Conservation (phyloP, 2,113 vertebrate genomes). For the Chiloscyllium plagiosum region DNA sequence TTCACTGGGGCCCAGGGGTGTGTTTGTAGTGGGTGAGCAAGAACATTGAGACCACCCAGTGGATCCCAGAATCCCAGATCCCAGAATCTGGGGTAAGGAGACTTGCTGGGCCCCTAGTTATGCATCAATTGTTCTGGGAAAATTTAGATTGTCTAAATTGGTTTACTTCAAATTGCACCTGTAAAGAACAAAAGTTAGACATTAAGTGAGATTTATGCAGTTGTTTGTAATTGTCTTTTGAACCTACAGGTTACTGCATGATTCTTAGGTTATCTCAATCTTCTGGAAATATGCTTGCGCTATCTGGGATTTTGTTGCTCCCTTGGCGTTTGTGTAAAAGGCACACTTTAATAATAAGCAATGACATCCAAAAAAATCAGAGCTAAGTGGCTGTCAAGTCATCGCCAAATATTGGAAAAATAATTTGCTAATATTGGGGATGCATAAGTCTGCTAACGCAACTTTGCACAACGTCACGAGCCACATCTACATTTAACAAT, state of each 20-base stretch:
- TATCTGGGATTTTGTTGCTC: no score
- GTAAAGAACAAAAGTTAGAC: no score
- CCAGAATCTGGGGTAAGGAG: no score
- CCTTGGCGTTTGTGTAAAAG: background rate
- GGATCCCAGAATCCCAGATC: no score
- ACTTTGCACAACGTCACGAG: background rate
- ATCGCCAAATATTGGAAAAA: background rate
- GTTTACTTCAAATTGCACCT: no score
- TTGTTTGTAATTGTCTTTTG: background rate
- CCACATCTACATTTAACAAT: background rate
- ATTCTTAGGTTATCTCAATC: background rate
- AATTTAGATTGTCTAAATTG: no score
- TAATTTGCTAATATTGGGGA: background rate
- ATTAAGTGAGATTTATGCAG: background rate
- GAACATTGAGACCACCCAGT: no score
- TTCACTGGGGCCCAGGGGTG: no score
- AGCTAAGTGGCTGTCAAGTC: background rate
- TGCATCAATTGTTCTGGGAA: no score
- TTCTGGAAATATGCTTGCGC: background rate
- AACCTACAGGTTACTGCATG: background rate
- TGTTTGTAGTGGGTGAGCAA: no score
- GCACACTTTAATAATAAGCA: background rate
- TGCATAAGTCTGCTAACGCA: background rate
- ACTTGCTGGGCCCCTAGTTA: no score
- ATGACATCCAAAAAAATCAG: background rate